Percentiles rank a stretch among this genome's conserved stretches.
phyloP scores from a whole-genome alignment of 2,113 vertebrate genomes.

The Lepus americanus region DNA sequence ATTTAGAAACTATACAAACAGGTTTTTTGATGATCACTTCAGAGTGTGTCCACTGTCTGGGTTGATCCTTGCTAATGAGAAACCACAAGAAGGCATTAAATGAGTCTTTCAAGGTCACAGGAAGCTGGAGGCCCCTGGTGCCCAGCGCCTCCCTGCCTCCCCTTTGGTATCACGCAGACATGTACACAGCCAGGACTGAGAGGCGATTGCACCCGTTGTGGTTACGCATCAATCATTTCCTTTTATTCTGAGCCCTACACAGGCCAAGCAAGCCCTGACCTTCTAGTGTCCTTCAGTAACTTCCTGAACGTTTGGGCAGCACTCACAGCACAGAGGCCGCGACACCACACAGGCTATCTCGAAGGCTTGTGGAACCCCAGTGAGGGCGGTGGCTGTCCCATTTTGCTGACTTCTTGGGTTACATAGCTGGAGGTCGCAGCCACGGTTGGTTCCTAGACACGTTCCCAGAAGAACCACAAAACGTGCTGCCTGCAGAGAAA shows the following conservation, averaged over 20 bases:
- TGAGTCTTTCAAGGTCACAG: constrained; percentile 11
- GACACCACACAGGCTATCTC: background rate
- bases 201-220: background rate
- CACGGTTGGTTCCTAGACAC: background rate
- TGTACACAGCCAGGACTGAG: background rate
- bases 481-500: background rate
- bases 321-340: background rate
- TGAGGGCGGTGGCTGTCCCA: no score
- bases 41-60: background rate
- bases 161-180: background rate
- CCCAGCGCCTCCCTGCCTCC: background rate
- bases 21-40: background rate
- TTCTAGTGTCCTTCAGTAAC: constrained; percentile 8
- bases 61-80: background rate
- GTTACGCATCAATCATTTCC: background rate
- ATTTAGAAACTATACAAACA: constrained; percentile 25
- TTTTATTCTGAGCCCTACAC: background rate
- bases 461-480: background rate
- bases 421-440: background rate
- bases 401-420: background rate
- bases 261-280: constrained; percentile 34
- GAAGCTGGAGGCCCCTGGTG: background rate
- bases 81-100: background rate
- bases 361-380: background rate
- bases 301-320: background rate